These are phyloP conservation scores for Chamaetylas fuelleborni DNA, from an alignment of 2,113 vertebrate genomes.

Conservation along the genomic window DNA sequence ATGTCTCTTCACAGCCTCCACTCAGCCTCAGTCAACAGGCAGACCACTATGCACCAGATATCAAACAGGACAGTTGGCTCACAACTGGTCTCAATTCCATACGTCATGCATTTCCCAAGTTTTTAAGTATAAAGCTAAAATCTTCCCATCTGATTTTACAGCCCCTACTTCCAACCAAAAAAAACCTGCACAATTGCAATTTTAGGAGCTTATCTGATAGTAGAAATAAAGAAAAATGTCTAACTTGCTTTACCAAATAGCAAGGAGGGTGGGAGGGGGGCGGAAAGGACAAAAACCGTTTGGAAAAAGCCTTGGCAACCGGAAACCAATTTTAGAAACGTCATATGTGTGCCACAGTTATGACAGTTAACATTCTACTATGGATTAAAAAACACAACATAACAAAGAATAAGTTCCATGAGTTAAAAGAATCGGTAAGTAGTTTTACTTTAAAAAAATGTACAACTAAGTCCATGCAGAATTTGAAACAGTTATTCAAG, in stretches of 20 bases:
- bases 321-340: neutral
- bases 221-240: neutral
- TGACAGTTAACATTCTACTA: neutral
- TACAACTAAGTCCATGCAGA: neutral
- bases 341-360: neutral
- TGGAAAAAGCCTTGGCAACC: neutral
- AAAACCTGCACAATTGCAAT: neutral
- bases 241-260: neutral
- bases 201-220: neutral
- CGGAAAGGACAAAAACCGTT: neutral
- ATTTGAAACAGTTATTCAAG: neutral
- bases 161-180: neutral
- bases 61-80: neutral
- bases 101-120: rapidly evolving
- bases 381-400: neutral
- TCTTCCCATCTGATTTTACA: neutral
- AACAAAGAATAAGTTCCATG: neutral
- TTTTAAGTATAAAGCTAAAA: neutral
- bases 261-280: rapidly evolving
- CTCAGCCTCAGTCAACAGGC: rapidly evolving
- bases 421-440: neutral
- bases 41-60: neutral
- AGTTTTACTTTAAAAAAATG: neutral
- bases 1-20: neutral
- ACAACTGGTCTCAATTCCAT: no score